Percentiles rank a stretch among this genome's conserved stretches.
Evolutionary conservation across 2,888 invertebrate species (phyloP).

Genomic region (Linnaemya vulpina): DNA sequence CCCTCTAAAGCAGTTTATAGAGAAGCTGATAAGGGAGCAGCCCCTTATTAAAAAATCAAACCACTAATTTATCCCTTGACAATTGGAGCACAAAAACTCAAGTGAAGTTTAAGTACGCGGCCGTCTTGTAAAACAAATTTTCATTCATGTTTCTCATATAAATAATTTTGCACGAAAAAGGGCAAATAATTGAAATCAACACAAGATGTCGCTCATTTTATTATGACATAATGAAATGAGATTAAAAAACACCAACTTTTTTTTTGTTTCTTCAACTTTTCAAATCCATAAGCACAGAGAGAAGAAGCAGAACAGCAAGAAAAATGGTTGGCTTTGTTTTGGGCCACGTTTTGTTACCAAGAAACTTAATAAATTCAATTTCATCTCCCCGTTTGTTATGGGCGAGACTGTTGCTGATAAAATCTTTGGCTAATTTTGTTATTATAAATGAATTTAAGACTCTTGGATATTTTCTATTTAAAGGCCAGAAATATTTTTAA

Average conservation of each 20-base stretch:
- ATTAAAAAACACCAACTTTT: slow-evolving; percentile 18
- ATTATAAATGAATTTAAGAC: neutral
- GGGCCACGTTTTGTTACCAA: neutral
- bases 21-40: neutral
- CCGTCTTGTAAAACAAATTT: slow-evolving; percentile 5
- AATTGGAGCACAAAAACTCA: slow-evolving; percentile 48
- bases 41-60: slow-evolving; percentile 49
- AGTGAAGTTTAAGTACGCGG: slow-evolving; percentile 27
- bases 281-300: neutral
- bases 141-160: slow-evolving; percentile 20
- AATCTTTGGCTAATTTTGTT: slow-evolving; percentile 64
- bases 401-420: slow-evolving; percentile 20
- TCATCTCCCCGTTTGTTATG: neutral
- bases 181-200: slow-evolving; percentile 65
- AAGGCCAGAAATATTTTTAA: neutral
- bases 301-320: slow-evolving; percentile 13
- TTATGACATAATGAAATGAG: slow-evolving; percentile 53
- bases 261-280: neutral
- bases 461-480: neutral
- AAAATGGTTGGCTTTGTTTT: neutral
- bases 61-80: slow-evolving; percentile 66
- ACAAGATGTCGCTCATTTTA: slow-evolving; percentile 66
- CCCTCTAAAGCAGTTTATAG: slow-evolving; percentile 4
- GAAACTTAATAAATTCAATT: neutral
- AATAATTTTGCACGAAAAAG: slow-evolving; percentile 6